Conservation (phyloP, 2,888 invertebrate genomes). For the Andrena bucephala region DNA sequence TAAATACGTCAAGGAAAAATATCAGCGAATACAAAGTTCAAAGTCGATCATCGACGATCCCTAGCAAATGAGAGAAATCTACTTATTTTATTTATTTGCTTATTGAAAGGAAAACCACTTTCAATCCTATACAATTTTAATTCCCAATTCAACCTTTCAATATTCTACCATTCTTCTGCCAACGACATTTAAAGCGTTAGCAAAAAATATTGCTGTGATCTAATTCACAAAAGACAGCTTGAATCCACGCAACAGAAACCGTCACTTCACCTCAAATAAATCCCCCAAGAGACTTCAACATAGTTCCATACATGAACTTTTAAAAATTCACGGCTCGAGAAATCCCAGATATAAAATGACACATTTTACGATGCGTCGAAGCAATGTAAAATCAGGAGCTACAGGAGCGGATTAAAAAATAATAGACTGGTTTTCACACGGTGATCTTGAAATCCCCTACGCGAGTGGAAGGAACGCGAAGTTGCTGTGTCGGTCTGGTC, state of each 20-base stretch:
- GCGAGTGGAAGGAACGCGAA: neutral
- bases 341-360: neutral
- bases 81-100: constrained; percentile 11
- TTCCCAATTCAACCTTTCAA: neutral
- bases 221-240: too few species aligned
- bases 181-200: neutral
- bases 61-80: neutral
- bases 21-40: constrained; percentile 6
- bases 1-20: constrained; percentile 17
- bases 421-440: constrained; percentile 10
- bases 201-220: too few species aligned
- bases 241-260: too few species aligned
- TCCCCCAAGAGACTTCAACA: neutral
- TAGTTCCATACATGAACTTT: neutral
- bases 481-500: neutral
- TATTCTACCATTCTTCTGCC: neutral
- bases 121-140: neutral
- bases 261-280: neutral
- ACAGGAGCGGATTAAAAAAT: neutral
- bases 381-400: neutral
- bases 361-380: neutral
- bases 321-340: neutral
- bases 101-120: neutral
- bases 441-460: neutral
- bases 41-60: neutral